A percentile compares a stretch with the other conserved stretches of the same genome.
phyloP scores from a whole-genome alignment of 2,797 vertebrate species.

The Gymnocypris eckloni region DNA sequence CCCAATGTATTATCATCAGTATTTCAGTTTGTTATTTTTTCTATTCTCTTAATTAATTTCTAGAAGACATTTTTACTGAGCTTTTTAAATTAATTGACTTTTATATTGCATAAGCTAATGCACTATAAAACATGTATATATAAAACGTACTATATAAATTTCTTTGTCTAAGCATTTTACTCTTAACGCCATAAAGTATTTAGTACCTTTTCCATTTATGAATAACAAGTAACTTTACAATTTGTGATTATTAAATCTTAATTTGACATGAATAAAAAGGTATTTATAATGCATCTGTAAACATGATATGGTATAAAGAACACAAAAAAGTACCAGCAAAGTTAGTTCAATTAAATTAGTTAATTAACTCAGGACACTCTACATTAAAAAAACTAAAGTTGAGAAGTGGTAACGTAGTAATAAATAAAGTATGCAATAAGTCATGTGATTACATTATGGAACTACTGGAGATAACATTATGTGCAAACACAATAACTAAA shows the following conservation, averaged over 20 bases:
- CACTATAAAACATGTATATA: not conserved
- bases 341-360: too few relatives aligned
- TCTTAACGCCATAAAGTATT: not conserved
- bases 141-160: not conserved
- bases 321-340: not conserved
- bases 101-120: not conserved
- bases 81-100: not conserved
- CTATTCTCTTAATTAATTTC: not conserved
- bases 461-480: not conserved
- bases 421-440: too few relatives aligned
- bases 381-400: not conserved
- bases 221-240: not conserved
- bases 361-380: too few relatives aligned
- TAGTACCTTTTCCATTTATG: not conserved
- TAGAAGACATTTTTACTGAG: not conserved
- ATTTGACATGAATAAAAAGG: not conserved
- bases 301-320: too few relatives aligned
- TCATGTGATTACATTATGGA: too few relatives aligned
- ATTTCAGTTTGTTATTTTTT: not conserved
- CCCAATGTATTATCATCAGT: not conserved
- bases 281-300: not conserved
- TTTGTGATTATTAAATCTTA: not conserved
- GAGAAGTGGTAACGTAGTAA: not conserved
- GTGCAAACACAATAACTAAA: not conserved
- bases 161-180: not conserved